These are phyloP conservation scores for Nasonia oneida DNA, from an alignment of 2,888 invertebrate species.

Conservation along the genomic window DNA sequence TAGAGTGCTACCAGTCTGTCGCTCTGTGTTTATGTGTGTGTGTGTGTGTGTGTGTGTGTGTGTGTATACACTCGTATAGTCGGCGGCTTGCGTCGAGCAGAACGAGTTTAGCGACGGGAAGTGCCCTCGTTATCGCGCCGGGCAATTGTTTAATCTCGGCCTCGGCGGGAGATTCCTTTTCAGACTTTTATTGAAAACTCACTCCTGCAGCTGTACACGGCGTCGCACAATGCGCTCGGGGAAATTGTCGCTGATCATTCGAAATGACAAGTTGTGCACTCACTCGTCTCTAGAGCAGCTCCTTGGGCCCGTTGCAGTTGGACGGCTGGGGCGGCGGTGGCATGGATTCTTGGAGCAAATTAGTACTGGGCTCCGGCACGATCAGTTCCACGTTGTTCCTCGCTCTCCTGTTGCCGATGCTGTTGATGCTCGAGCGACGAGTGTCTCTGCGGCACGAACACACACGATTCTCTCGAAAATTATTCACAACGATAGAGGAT, in stretches of 20 bases:
- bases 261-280: neutral
- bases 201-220: too few species aligned
- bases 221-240: too few species aligned
- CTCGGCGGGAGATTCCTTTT: conserved; percentile 33
- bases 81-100: neutral
- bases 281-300: conserved; percentile 53
- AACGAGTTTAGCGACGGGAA: conserved; percentile 76
- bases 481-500: conserved; percentile 59
- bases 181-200: conserved; percentile 8
- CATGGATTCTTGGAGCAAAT: neutral
- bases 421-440: conserved; percentile 48
- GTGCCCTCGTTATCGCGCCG: conserved; percentile 78
- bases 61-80: neutral
- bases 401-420: conserved; percentile 24
- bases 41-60: neutral
- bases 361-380: conserved; percentile 18
- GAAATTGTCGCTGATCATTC: neutral
- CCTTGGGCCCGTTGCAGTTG: conserved; percentile 39
- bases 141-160: conserved; percentile 77
- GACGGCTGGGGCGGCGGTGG: conserved; percentile 20
- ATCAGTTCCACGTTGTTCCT: conserved; percentile 5
- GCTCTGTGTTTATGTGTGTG: neutral
- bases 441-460: neutral
- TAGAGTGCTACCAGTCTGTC: neutral
- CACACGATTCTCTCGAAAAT: neutral